Percentiles rank a stretch among this genome's conserved stretches.
Conservation (phyloP, 2,888 invertebrate genomes). For the Drosophila pseudotakahashii region DNA sequence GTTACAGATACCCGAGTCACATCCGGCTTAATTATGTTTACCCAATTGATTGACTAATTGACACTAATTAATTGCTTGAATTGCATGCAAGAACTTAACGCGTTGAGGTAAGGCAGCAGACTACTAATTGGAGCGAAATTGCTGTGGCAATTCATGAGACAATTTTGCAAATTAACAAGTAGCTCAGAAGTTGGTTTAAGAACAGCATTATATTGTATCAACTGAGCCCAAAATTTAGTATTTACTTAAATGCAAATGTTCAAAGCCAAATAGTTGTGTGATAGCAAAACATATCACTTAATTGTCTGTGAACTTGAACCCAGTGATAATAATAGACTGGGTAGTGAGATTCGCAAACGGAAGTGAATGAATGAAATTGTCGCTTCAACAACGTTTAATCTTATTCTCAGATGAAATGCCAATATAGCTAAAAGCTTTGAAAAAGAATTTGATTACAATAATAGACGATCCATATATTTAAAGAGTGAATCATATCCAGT, state of each 20-base stretch:
- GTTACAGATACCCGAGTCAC: constrained; percentile 17
- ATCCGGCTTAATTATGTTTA: constrained; percentile 39
- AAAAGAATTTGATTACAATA: neutral
- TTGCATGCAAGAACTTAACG: constrained; percentile 38
- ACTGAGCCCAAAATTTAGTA: neutral
- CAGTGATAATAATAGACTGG: constrained; percentile 7
- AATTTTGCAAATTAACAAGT: neutral
- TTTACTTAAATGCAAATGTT: neutral
- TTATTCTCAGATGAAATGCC: neutral
- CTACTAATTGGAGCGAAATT: constrained; percentile 21
- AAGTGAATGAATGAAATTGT: constrained; percentile 4
- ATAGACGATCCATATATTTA: neutral
- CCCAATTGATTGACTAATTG: constrained; percentile 48
- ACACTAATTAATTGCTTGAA: constrained; percentile 40
- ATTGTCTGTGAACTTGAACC: constrained; percentile 5
- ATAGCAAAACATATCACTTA: constrained; percentile 1
- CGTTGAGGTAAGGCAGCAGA: constrained; percentile 9
- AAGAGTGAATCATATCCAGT: too few relatives aligned
- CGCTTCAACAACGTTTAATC: neutral
- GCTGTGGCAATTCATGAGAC: neutral
- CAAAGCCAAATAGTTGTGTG: neutral
- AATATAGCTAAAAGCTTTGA: neutral
- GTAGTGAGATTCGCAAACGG: neutral
- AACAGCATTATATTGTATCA: neutral
- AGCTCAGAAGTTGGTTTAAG: neutral